Evolutionary conservation across 2,888 invertebrate genomes (phyloP), one percentile per base, ranked within the genome.

Genomic region (Exocentrus adspersus): DNA sequence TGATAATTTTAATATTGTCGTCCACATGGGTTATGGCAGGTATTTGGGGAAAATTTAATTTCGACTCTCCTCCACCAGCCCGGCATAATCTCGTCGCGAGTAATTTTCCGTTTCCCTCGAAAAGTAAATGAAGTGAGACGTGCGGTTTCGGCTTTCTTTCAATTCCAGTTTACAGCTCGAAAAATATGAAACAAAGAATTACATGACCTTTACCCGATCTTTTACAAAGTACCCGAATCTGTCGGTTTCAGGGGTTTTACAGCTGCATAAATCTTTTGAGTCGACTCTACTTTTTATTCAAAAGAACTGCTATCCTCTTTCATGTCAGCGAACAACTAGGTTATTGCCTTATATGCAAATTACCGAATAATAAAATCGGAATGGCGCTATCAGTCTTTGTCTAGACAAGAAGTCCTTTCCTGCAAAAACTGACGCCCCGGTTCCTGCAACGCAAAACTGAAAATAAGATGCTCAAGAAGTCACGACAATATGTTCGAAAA

Each of bases 21-120:
- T 24, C 24, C 24, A 24, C 24, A 24, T 24, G 24, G 24, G 24
- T 17, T 20, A 45, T 20, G 20, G 45, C 10, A 45, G 45, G 20
- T 45, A 45, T 45, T 20, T 20, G 20, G 4, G 45, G n/a, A 20
- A 45, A 45, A 45, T 45, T 45, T 45, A 45, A 45, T 45, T 20
- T 45, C 17, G 45, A 10, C 20, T 45, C 19, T 20, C 20, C 19
- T 19, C 45, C 45, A 45, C 45, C 20, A 19, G 17, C 20, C 10
- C 17, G 6, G 20, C 20, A 45, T 45, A 45, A 10, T 45, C 45
- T 45, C n/a, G 16, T 9, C 7, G 10, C 5, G 45, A 45, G 20
- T 45, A 7, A 20, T 45, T 45, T 45, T 45, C 17, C 45, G 19
- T 45, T 20, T 20, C 6, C 45, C 45, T 19, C 20, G 9, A 45